Percentiles rank a stretch among this genome's conserved stretches.
Conservation (phyloP, 2,113 vertebrate species). For the Paramormyrops kingsleyae region DNA sequence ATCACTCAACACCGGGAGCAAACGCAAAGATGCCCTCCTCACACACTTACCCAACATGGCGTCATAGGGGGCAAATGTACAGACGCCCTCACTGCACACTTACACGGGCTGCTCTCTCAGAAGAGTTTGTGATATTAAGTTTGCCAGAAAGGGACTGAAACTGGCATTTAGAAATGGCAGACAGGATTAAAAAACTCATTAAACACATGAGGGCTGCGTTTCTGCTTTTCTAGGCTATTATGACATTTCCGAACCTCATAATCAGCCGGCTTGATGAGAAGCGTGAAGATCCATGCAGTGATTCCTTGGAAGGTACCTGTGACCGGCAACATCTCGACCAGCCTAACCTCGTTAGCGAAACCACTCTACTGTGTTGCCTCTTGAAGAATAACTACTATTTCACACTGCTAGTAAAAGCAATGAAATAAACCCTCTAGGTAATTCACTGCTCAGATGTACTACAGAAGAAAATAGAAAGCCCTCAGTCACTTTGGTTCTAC, state of each 20-base stretch:
- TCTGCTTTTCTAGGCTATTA: neutral
- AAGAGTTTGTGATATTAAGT: neutral
- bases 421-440: neutral
- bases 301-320: neutral
- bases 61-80: neutral
- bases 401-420: neutral
- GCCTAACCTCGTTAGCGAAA: neutral
- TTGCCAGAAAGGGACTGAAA: neutral
- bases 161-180: slow-evolving; percentile 2
- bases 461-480: neutral
- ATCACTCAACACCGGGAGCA: too few species aligned
- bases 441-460: neutral
- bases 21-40: too few species aligned
- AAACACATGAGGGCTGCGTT: neutral
- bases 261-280: neutral
- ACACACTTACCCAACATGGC: too few species aligned
- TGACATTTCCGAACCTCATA: neutral
- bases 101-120: neutral
- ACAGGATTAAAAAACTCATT: slow-evolving; percentile 12
- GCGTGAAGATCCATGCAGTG: neutral
- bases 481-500: neutral
- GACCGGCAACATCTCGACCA: neutral
- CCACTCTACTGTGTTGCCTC: neutral
- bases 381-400: neutral
- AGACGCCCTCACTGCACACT: neutral